These are phyloP conservation scores for Leptinotarsa haldemani DNA, from an alignment of 2,888 invertebrate genomes.

Conservation along the genomic window DNA sequence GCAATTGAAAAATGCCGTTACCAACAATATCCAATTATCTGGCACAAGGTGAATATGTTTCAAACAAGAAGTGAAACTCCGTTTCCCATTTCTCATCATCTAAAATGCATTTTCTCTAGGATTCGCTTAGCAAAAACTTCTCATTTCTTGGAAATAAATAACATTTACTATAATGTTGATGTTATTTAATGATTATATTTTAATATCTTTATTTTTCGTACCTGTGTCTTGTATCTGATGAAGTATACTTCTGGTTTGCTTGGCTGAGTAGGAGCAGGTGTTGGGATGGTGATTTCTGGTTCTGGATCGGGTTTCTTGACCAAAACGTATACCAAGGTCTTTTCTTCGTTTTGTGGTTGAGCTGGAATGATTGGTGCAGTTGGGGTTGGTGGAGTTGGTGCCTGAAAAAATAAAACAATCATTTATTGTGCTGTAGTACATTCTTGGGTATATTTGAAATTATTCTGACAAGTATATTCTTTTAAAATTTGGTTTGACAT, in stretches of 20 bases:
- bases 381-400: constrained; percentile 85
- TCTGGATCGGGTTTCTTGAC: constrained; percentile 90
- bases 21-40: too few species aligned
- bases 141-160: too few species aligned
- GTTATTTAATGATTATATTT: neutral
- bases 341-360: constrained; percentile 88
- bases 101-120: too few species aligned
- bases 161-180: too few species aligned
- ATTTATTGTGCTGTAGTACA: neutral
- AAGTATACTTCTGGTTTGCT: constrained; percentile 92
- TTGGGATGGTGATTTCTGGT: constrained; percentile 82
- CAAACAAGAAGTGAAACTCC: too few species aligned
- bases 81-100: too few species aligned
- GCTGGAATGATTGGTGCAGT: constrained; percentile 84
- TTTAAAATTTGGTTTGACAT: too few species aligned
- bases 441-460: neutral
- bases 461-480: neutral
- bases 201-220: constrained; percentile 58
- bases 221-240: constrained; percentile 89
- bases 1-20: too few species aligned
- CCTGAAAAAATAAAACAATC: constrained; percentile 72
- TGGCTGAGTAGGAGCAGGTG: constrained; percentile 85
- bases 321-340: constrained; percentile 88
- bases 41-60: too few species aligned
- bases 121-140: too few species aligned